Percentiles rank a stretch among this genome's conserved stretches.
Conservation (phyloP, 2,797 vertebrate genomes). For the Botia kubotai region DNA sequence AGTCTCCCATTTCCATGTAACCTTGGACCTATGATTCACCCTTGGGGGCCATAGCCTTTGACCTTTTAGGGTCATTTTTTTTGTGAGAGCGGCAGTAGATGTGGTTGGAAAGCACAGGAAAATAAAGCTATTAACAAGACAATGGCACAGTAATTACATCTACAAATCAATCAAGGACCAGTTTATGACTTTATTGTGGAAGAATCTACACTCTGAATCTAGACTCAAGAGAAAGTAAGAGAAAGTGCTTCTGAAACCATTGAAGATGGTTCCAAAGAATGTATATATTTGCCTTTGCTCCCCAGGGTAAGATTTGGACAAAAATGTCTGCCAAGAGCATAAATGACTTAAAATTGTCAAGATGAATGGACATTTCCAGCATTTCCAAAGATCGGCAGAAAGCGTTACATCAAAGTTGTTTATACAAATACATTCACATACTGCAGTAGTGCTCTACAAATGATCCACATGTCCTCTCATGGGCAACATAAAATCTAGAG, state of each 20-base stretch:
- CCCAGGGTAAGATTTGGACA: background rate
- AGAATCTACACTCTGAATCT: constrained; percentile 8
- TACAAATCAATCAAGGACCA: constrained; percentile 56
- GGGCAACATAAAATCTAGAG: constrained; percentile 23
- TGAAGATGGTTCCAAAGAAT: background rate
- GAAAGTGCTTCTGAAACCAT: background rate
- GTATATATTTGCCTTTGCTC: background rate
- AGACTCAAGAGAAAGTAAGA: background rate
- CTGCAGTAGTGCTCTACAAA: background rate
- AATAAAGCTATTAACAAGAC: constrained; percentile 54
- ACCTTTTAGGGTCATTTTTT: constrained; percentile 49
- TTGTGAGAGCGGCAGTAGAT: constrained; percentile 48
- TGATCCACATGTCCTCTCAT: constrained; percentile 24
- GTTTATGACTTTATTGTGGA: constrained; percentile 46
- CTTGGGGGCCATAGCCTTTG: constrained; percentile 55
- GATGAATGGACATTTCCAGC: background rate
- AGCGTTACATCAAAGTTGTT: constrained; percentile 10
- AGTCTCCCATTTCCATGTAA: constrained; percentile 51
- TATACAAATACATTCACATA: constrained; percentile 16
- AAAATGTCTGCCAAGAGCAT: constrained; percentile 6
- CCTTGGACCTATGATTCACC: constrained; percentile 48
- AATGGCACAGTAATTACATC: constrained; percentile 42
- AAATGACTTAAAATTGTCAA: constrained; percentile 1
- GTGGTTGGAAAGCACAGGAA: constrained; percentile 41
- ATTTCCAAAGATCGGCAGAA: background rate